phyloP scores from a whole-genome alignment of 2,113 vertebrate species.

The Silurus meridionalis region DNA sequence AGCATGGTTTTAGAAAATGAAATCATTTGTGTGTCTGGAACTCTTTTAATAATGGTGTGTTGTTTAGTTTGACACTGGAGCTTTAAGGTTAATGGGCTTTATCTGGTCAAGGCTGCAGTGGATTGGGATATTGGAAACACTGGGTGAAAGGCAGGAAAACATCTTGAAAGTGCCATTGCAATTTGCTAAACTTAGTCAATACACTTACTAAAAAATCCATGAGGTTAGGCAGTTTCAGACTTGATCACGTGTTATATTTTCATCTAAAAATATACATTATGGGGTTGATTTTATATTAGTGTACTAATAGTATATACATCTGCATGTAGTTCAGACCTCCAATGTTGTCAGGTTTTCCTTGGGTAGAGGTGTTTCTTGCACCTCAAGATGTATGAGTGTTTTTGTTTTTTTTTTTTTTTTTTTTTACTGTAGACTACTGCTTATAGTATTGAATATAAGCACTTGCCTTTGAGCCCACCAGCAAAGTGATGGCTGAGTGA shows the following conservation, averaged over 20 bases:
- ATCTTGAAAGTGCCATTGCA: background rate
- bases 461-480: background rate
- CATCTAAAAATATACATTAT: background rate
- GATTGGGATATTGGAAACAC: background rate
- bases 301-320: background rate
- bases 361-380: background rate
- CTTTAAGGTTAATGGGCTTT: background rate
- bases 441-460: background rate
- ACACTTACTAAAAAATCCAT: background rate
- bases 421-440: background rate
- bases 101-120: background rate
- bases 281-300: background rate
- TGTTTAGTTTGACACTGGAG: background rate
- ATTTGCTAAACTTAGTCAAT: background rate
- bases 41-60: slow-evolving; percentile 8
- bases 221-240: background rate
- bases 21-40: slow-evolving; percentile 31
- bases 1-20: slow-evolving; percentile 3
- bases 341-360: background rate
- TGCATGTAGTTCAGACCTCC: background rate
- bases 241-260: background rate
- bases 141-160: background rate
- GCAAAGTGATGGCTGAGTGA: background rate
- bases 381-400: too few relatives aligned
- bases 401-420: too few relatives aligned